A percentile compares a stretch with the other conserved stretches of the same genome.
These are phyloP conservation scores for Leontopithecus rosalia DNA, from an alignment of 2,797 vertebrate genomes.

Conservation along the genomic window DNA sequence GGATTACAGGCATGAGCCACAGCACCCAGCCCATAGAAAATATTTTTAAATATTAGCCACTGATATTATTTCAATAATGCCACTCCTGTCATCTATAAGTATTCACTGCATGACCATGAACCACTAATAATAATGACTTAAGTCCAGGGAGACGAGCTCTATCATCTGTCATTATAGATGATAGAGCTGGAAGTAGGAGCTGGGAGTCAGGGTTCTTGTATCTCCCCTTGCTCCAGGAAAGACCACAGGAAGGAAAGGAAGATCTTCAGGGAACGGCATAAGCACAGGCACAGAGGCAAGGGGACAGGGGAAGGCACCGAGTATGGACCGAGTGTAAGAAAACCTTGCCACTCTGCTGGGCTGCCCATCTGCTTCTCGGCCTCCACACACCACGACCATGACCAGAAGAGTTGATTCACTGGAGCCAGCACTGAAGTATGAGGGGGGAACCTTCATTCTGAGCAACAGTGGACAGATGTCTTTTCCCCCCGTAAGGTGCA, in stretches of 20 bases:
- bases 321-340: background rate
- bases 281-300: background rate
- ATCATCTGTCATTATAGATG: background rate
- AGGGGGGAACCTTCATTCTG: background rate
- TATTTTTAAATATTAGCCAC: background rate
- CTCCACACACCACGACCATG: background rate
- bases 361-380: background rate
- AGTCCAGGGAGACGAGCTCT: too few species aligned
- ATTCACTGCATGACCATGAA: background rate
- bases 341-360: background rate
- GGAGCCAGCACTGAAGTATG: background rate
- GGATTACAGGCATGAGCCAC: too few species aligned
- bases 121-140: background rate
- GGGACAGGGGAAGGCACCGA: accelerated
- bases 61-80: background rate
- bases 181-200: background rate
- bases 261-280: background rate
- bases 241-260: background rate
- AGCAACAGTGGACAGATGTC: background rate
- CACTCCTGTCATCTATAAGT: background rate
- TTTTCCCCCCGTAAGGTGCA: background rate
- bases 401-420: background rate
- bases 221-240: background rate
- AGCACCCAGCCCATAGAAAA: too few species aligned
- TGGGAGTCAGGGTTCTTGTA: background rate